Evolutionary conservation across 2,888 invertebrate species (phyloP).

Genomic region (Cryptocephalus primarius): DNA sequence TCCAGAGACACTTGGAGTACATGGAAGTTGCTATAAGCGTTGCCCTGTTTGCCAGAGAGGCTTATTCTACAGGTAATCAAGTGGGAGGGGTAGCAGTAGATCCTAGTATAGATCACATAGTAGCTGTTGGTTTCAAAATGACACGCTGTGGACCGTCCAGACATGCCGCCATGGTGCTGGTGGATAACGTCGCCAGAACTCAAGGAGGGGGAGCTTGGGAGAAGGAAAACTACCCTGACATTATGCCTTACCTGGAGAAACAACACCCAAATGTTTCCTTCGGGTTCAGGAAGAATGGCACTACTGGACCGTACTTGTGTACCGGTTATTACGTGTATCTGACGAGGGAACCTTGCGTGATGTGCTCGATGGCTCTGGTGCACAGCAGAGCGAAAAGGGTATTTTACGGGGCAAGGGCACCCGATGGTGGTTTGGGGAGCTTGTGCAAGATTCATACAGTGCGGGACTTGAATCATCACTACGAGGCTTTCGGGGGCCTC

Average conservation of each 20-base stretch:
- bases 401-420: conserved; percentile 55
- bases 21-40: conserved; percentile 50
- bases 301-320: conserved; percentile 66
- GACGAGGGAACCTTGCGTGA: conserved; percentile 79
- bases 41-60: conserved; percentile 27
- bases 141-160: conserved; percentile 55
- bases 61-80: conserved; percentile 12
- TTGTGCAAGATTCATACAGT: conserved; percentile 66
- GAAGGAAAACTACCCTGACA: conserved; percentile 28
- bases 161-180: conserved; percentile 76
- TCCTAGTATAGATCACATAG: conserved; percentile 50
- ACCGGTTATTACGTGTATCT: conserved; percentile 80
- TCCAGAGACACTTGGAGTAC: conserved; percentile 44
- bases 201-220: conserved; percentile 71
- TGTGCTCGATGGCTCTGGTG: conserved; percentile 92
- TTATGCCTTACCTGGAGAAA: conserved; percentile 20
- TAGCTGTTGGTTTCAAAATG: conserved; percentile 55
- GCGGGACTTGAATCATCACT: conserved; percentile 80
- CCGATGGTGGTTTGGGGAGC: conserved; percentile 61
- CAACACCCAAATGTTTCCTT: conserved; percentile 16
- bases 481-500: conserved; percentile 68
- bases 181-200: conserved; percentile 73
- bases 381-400: conserved; percentile 79
- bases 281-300: conserved; percentile 39
- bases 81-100: conserved; percentile 62